Percentiles rank a stretch among this genome's conserved stretches.
phyloP scores from a whole-genome alignment of 2,797 vertebrate genomes.

The Darevskia mixta region DNA sequence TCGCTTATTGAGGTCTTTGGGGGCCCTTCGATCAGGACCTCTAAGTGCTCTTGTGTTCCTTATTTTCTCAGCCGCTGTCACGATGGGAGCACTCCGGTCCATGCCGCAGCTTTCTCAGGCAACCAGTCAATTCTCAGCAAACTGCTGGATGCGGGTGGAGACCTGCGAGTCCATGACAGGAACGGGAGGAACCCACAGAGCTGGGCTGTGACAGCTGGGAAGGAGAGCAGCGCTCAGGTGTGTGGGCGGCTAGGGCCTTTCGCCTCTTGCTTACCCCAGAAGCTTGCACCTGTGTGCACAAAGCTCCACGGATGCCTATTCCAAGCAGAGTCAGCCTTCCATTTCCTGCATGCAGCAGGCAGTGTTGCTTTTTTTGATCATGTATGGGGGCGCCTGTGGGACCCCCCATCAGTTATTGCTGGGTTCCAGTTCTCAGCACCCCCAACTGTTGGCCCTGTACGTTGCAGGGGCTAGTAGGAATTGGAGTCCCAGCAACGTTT shows the following conservation, averaged over 20 bases:
- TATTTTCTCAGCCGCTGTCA: constrained; percentile 82
- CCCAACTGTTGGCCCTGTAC: too few relatives aligned
- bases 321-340: too few relatives aligned
- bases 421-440: too few relatives aligned
- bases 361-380: too few relatives aligned
- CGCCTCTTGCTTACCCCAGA: too few relatives aligned
- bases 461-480: too few relatives aligned
- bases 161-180: constrained; percentile 84
- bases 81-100: constrained; percentile 87
- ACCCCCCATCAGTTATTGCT: too few relatives aligned
- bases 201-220: constrained; percentile 83
- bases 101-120: constrained; percentile 88
- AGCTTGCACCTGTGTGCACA: background rate
- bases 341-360: too few relatives aligned
- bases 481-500: too few relatives aligned
- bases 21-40: background rate
- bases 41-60: background rate
- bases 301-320: too few relatives aligned
- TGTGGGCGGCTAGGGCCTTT: background rate
- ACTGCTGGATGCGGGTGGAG: constrained; percentile 87
- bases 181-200: constrained; percentile 77
- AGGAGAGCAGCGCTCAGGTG: constrained; percentile 79
- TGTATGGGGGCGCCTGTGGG: background rate
- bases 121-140: constrained; percentile 83
- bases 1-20: background rate